These are phyloP conservation scores for Gallinago jamesoni DNA, from an alignment of 2,113 vertebrate genomes.

Conservation along the genomic window DNA sequence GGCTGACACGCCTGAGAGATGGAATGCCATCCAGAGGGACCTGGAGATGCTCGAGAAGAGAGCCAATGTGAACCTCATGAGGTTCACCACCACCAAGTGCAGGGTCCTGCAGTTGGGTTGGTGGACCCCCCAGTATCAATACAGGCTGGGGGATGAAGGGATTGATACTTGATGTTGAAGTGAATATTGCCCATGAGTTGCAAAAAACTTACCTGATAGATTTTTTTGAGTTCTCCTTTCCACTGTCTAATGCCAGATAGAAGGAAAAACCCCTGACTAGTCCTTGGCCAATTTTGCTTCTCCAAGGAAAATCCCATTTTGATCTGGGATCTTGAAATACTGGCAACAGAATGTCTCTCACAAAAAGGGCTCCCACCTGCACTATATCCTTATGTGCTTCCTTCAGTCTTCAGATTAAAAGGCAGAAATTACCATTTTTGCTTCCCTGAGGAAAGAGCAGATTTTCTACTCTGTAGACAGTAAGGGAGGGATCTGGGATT, in stretches of 20 bases:
- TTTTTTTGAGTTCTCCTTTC: not conserved
- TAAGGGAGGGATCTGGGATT: not conserved
- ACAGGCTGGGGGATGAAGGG: not conserved
- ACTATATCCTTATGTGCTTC: not conserved
- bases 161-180: not conserved
- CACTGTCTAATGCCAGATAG: not conserved
- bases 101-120: not conserved
- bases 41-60: not conserved
- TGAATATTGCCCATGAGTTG: not conserved
- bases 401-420: not conserved
- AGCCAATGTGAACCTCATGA: not conserved
- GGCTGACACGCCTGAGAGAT: not conserved
- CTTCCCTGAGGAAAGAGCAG: not conserved
- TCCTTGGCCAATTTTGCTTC: not conserved
- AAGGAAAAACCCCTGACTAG: not conserved
- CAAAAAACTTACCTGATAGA: not conserved
- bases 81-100: not conserved
- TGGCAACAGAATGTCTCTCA: not conserved
- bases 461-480: not conserved
- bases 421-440: not conserved
- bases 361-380: not conserved
- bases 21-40: not conserved
- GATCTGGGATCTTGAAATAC: not conserved
- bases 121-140: not conserved
- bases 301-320: not conserved